Percentiles rank a stretch among this genome's conserved stretches.
phyloP scores from a whole-genome alignment of 2,888 invertebrate genomes.

The Drosophila formosana region DNA sequence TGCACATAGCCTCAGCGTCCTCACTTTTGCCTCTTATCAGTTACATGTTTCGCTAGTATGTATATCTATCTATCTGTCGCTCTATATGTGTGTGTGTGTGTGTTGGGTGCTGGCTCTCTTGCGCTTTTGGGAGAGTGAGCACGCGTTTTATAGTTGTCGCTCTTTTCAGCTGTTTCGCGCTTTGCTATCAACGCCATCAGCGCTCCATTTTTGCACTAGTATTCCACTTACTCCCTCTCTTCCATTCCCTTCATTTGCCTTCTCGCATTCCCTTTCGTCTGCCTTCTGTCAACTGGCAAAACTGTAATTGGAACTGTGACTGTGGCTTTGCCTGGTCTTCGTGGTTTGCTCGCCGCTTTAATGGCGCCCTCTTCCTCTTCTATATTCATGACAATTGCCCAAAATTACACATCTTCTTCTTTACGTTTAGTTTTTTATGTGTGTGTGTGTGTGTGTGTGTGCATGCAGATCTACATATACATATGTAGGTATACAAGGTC shows the following conservation, averaged over 20 bases:
- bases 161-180: constrained; percentile 65
- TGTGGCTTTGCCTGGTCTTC: constrained; percentile 56
- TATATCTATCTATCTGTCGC: neutral
- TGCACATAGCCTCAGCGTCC: constrained; percentile 58
- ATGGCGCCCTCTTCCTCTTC: constrained; percentile 60
- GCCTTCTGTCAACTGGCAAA: constrained; percentile 53
- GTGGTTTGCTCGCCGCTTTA: constrained; percentile 56
- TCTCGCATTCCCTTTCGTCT: neutral
- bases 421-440: neutral
- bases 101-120: constrained; percentile 37
- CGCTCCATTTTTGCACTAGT: constrained; percentile 54
- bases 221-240: neutral
- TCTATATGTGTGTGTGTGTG: constrained; percentile 27
- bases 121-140: constrained; percentile 47
- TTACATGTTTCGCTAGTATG: constrained; percentile 41
- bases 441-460: neutral
- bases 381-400: constrained; percentile 15
- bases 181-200: constrained; percentile 58
- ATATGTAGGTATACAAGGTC: neutral
- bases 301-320: constrained; percentile 76
- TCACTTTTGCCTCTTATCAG: constrained; percentile 67
- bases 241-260: neutral
- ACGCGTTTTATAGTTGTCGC: constrained; percentile 54
- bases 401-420: constrained; percentile 10
- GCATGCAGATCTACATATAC: constrained; percentile 8